Base-by-base conservation (phyloP, 2,797 vertebrate species). In the Cygnus olor region DNA sequence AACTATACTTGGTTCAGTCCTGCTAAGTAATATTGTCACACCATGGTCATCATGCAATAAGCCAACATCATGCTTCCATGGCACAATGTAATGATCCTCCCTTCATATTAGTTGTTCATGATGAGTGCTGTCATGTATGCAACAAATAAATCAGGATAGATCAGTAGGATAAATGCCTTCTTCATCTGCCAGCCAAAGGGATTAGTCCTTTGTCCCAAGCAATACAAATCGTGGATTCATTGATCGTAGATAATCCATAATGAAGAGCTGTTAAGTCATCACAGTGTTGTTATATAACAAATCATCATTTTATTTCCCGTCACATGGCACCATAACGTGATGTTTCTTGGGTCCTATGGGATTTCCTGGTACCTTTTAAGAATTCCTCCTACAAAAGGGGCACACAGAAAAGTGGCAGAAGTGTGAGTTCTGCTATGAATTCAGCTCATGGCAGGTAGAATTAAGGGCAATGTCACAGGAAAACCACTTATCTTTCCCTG, bases 311-410 rank as follows among this genome's bases (percentile, higher is more conserved):
- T 24, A 4, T 51, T 53, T 74, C 49, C 30, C 10, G 9, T 45
- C 63, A 32, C 0, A 0, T 76, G 70, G 25, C 20, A 51, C 16
- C 34, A 24, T 20, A 24, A 14, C 14, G 2, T 34, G 47, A 42
- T 40, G 5, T 61, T 88, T 53, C 58, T 86, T 44, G 53, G 8
- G 15, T 64, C 64, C 14, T 54, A 0, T 20, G 40, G 70, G 8
- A 38, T 68, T 19, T 79, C 88, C 53, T 81, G 70, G 36, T 69
- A 28, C 32, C 10, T 74, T 45, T 38, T 61, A 87, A 71, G 57
- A 40, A 7, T 71, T 28, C 8, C 22, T 81, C 30, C n/a, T 68
- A 9, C 54, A 71, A 32, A 72, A 49, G 7, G 38, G 6, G 34
- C 14, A 36, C 24, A 10, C 42, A 19, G 28, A 63, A 81, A 63